Percentiles rank a stretch among this genome's conserved stretches.
phyloP scores from a whole-genome alignment of 2,113 vertebrate species.

The Taurulus bubalis region DNA sequence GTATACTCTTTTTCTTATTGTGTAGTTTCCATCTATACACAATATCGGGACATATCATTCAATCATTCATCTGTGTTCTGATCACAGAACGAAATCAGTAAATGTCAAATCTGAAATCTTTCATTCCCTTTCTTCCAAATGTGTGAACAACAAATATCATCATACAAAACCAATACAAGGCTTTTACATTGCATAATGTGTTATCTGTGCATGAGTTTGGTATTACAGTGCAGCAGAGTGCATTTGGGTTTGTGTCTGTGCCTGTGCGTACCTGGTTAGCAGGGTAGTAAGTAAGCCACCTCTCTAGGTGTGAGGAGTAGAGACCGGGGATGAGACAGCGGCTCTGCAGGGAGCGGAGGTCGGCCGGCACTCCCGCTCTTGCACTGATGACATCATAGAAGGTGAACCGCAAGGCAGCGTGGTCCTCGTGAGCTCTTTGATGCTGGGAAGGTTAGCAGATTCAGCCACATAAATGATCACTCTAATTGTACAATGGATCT shows the following conservation, averaged over 20 bases:
- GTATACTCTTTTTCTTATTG: background rate
- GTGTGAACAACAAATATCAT: background rate
- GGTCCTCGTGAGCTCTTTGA: constrained; percentile 94
- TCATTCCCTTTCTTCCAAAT: background rate
- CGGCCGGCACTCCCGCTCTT: constrained; percentile 84
- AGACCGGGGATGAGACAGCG: constrained; percentile 93
- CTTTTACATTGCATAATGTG: background rate
- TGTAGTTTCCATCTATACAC: background rate
- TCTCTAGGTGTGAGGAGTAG: constrained; percentile 92
- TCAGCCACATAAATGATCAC: constrained; percentile 5
- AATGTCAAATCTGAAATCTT: background rate
- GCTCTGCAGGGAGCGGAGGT: constrained; percentile 92
- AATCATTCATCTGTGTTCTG: background rate
- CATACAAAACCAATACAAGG: background rate
- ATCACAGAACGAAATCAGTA: background rate
- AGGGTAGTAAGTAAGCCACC: constrained; percentile 93
- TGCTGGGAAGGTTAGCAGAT: constrained; percentile 82
- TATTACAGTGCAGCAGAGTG: background rate
- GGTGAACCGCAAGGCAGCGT: constrained; percentile 89
- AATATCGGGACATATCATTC: background rate
- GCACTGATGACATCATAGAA: constrained; percentile 97
- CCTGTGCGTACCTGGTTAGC: constrained; percentile 88
- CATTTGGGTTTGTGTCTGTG: background rate
- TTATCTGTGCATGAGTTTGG: background rate
- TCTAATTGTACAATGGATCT: background rate